These are phyloP conservation scores for Hippocampus comes DNA, from an alignment of 2,113 vertebrate genomes.

Conservation along the genomic window DNA sequence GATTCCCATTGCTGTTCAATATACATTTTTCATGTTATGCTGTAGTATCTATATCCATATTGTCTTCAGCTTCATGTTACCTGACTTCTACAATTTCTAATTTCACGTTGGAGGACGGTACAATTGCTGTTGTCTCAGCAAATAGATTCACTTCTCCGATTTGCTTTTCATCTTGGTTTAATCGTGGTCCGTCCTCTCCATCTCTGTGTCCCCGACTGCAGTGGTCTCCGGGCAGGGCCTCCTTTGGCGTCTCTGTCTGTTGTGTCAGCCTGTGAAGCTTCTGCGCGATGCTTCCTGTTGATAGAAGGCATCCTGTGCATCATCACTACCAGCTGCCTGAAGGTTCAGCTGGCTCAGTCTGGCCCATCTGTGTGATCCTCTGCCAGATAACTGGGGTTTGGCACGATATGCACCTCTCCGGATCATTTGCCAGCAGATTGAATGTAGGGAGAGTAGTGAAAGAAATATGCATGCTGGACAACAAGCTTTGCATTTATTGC, in stretches of 20 bases:
- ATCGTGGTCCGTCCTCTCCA: conserved; percentile 27
- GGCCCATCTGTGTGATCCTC: conserved; percentile 75
- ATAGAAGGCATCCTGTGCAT: conserved; percentile 71
- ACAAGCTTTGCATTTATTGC: conserved; percentile 41
- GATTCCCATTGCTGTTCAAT: neutral
- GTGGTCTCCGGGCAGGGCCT: conserved; percentile 42
- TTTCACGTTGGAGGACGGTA: neutral
- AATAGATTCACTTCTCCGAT: neutral
- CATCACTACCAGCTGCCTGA: conserved; percentile 70
- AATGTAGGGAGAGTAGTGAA: conserved; percentile 43
- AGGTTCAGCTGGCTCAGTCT: conserved; percentile 68
- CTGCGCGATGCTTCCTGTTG: conserved; percentile 67
- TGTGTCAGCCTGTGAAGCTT: conserved; percentile 63
- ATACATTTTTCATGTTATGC: neutral
- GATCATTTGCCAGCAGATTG: conserved; percentile 62
- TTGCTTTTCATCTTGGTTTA: conserved; percentile 19
- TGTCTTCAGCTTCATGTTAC: neutral
- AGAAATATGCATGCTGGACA: conserved; percentile 45
- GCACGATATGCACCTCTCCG: conserved; percentile 58
- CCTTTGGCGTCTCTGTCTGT: conserved; percentile 54
- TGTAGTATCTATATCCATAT: neutral
- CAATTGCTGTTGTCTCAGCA: neutral
- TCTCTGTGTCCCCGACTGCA: conserved; percentile 26
- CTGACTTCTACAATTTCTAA: neutral
- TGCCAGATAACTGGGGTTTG: conserved; percentile 73